A percentile compares a stretch with the other conserved stretches of the same genome.
Conservation (phyloP, 2,888 invertebrate species). For the Oxytorus armatus region DNA sequence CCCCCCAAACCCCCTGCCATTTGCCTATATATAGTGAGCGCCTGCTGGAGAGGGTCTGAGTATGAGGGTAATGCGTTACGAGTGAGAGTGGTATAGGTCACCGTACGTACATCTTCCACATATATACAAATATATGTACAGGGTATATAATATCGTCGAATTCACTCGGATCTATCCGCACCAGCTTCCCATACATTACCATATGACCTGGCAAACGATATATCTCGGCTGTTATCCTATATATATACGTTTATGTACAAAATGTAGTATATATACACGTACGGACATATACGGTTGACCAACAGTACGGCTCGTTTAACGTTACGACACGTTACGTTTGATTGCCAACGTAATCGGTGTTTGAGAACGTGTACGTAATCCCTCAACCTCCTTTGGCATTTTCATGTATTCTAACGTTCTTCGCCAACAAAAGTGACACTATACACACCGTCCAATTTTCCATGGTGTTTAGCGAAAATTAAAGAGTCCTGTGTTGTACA, state of each 20-base stretch:
- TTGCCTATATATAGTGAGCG: no score
- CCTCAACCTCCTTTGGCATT: not conserved
- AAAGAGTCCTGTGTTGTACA: no score
- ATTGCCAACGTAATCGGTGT: conserved; percentile 46
- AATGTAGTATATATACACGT: not conserved
- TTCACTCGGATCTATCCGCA: conserved; percentile 57
- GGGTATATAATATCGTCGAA: conserved; percentile 36
- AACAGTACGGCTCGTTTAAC: conserved; percentile 54
- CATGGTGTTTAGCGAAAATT: no score
- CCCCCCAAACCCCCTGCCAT: no score
- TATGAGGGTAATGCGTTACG: not conserved
- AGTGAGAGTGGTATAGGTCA: conserved; percentile 45
- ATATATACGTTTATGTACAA: not conserved
- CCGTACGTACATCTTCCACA: conserved; percentile 39
- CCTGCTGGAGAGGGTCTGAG: conserved; percentile 8
- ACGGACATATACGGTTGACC: not conserved
- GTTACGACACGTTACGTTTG: conserved; percentile 46
- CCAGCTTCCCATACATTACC: conserved; percentile 62
- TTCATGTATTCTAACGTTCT: not conserved
- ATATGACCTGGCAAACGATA: conserved; percentile 48
- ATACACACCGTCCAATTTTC: not conserved
- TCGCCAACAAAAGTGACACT: not conserved
- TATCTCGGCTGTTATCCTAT: conserved; percentile 19
- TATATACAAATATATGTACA: conserved; percentile 3
- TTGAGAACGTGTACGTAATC: conserved; percentile 22